A percentile compares a stretch with the other conserved stretches of the same genome.
phyloP scores from a whole-genome alignment of 2,888 invertebrate species.

The Pterobdella sp. region DNA sequence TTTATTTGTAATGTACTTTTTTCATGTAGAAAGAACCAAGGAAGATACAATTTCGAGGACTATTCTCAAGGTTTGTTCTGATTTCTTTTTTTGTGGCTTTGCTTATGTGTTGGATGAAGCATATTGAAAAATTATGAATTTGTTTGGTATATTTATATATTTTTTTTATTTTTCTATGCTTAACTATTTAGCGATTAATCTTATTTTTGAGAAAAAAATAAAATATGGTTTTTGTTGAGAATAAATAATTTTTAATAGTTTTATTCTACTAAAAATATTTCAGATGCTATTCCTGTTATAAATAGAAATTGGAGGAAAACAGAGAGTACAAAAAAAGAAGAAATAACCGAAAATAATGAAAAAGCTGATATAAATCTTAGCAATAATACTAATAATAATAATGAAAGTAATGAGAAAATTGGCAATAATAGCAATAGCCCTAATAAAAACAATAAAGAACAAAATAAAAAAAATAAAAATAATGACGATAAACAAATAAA shows the following conservation, averaged over 20 bases:
- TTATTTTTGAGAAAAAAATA: no score
- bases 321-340: background rate
- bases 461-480: background rate
- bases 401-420: background rate
- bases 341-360: background rate
- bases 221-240: no score
- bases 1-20: background rate
- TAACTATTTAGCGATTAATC: no score
- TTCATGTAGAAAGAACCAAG: background rate
- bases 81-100: background rate
- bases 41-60: slow-evolving; percentile 6
- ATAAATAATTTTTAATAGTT: background rate
- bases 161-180: background rate
- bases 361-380: no score
- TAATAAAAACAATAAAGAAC: background rate
- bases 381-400: background rate
- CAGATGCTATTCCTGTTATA: background rate
- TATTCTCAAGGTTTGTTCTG: background rate
- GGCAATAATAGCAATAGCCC: background rate
- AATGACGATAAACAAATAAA: background rate
- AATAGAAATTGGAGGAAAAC: background rate
- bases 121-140: background rate
- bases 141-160: no score
- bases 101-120: background rate
- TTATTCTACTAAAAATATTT: background rate